Evolutionary conservation across 2,113 vertebrate species (phyloP).

Genomic region (Brienomyrus brachyistius): DNA sequence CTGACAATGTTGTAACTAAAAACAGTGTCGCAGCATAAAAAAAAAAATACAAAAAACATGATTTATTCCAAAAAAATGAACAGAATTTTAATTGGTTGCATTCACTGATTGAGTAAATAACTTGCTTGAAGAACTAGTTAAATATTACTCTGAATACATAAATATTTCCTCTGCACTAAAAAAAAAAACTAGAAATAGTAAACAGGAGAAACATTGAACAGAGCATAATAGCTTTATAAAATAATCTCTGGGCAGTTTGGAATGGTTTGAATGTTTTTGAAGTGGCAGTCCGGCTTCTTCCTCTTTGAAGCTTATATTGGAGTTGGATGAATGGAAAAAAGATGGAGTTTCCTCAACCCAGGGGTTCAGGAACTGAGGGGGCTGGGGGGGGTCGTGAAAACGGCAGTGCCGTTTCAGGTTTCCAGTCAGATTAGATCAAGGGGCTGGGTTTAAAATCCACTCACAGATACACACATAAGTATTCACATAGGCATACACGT

Average conservation of each 20-base stretch:
- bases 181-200: slow-evolving; percentile 58
- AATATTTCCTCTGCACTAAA: slow-evolving; percentile 25
- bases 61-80: neutral
- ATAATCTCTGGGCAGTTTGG: slow-evolving; percentile 43
- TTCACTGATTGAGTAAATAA: neutral
- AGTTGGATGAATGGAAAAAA: slow-evolving; percentile 53
- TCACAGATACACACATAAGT: neutral
- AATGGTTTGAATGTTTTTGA: slow-evolving; percentile 54
- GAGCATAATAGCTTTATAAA: slow-evolving; percentile 61
- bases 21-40: neutral
- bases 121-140: slow-evolving; percentile 11
- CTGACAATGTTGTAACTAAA: neutral
- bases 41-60: neutral
- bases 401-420: slow-evolving; percentile 48
- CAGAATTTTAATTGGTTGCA: neutral
- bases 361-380: slow-evolving; percentile 52
- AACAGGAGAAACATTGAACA: slow-evolving; percentile 67
- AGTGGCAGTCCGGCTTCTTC: slow-evolving; percentile 48
- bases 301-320: slow-evolving; percentile 40
- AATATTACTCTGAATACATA: slow-evolving; percentile 1
- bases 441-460: neutral
- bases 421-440: neutral
- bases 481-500: neutral
- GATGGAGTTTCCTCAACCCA: slow-evolving; percentile 46
- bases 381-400: slow-evolving; percentile 42